Base-by-base conservation (phyloP, 2,797 vertebrate genomes). In the Pithecia hirsuta region DNA sequence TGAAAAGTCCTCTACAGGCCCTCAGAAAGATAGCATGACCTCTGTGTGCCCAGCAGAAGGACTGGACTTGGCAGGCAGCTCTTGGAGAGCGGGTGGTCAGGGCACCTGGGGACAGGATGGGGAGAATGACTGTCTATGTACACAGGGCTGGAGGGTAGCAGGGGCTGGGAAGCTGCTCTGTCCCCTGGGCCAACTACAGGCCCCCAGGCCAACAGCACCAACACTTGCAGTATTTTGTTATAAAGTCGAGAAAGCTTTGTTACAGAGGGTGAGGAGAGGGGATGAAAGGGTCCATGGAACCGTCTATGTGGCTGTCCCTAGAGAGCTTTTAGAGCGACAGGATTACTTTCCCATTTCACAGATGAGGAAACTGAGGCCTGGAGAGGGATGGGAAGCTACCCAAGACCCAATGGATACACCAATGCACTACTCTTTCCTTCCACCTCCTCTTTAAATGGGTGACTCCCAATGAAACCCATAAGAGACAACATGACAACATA, bases 291-390 rank as follows among this genome's bases (percentile, higher is more conserved):
- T 50, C 39, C 52, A 36, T 15, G 67, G 70, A 57, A 46, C 26
- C 39, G 7, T 85, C 59, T 2, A 3, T 9, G 14, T n/a, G 52
- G 13, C 46, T 74, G 13, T 78, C 64, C n/a, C 70, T 50, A 11
- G 55, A 84, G 92, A 79, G 19, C 24, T 33, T 95, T 59, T 7
- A 36, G 70, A 70, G 46, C 1, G 8, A 89, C 15, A 30, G 5
- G 28, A 70, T 20, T 74, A 30, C 28, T 19, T 67, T 59, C 44
- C 70, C 85, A 72, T 70, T 59, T 82, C 75, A 82, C 46, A 76
- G 55, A 82, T n/a, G 28, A 75, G 28, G 10, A 93, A 41, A 93
- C 44, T 36, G 57, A 89, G 80, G 74, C n/a, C 74, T 48, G 26
- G 50, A 22, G 28, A 28, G 61, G 30, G 22, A 44, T 1, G 4